Base-by-base conservation (phyloP, 2,888 invertebrate species). In the Tuberolachnus salignus region DNA sequence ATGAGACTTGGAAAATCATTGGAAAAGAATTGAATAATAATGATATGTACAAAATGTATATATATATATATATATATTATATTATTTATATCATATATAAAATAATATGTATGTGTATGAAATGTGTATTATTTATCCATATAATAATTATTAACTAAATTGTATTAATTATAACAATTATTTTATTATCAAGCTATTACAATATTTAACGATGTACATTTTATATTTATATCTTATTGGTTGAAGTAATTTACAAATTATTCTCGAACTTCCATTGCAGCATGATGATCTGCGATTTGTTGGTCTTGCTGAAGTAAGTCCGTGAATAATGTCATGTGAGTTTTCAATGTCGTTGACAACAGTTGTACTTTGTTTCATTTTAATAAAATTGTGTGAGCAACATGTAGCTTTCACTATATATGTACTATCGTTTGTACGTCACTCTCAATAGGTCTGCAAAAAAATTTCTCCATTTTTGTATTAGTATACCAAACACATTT, bases 301-400 rank as follows among this genome's bases (percentile, higher is more conserved):
- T 66, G 46, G 67, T 67, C 34, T 53, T 34, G 51, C 19, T 53
- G 67, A 53, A 34, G 53, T 67, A 67, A 67, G 51, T 19, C 67
- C 34, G 26, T 67, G 67, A 51, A 53, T 59, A 59, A 26, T 34
- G 10, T 67, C 67, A 67, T 53, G 26, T 34, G 51, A n/a, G 19
- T n/a, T 67, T 67, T 67, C 67, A 67, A 10, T 51, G 8, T 67
- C 53, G 51, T 67, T n/a, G 14, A 51, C 51, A 67, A 67, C 19
- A 53, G 26, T 67, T n/a, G 26, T 67, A 51, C 67, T n/a, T 67
- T 67, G 67, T 67, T 67, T 67, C n/a, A 67, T 67, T 67, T 67
- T 67, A 6, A 67, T 51, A 67, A 51, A 67, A 67, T 67, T 67
- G 34, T 67, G 67, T 8, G 51, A 67, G 34, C 67, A 67, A 53